Evolutionary conservation across 2,888 invertebrate genomes (phyloP).

Genomic region (Limnephilus marmoratus): DNA sequence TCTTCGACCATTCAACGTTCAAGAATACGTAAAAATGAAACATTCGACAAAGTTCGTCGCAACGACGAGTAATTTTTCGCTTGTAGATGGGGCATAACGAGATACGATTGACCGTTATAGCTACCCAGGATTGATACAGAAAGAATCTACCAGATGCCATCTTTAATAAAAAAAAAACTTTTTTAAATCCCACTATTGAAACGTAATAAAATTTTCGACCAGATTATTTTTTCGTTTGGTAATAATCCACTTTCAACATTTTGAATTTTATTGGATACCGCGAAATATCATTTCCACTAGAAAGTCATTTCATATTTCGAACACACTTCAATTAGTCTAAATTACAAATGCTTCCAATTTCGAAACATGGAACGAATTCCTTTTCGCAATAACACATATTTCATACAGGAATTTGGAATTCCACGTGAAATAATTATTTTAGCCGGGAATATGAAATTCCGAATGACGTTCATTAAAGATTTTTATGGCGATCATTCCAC

Average conservation of each 20-base stretch:
- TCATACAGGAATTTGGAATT: background rate
- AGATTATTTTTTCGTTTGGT: background rate
- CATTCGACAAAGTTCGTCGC: no score
- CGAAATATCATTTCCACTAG: background rate
- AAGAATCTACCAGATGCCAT: no score
- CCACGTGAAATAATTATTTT: background rate
- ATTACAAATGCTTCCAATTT: slow-evolving; percentile 9
- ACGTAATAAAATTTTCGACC: background rate
- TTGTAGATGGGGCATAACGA: no score
- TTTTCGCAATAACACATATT: background rate
- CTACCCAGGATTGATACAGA: no score
- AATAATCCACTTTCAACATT: background rate
- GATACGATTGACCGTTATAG: no score
- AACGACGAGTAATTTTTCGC: no score
- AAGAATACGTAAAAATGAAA: no score
- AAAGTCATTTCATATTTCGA: background rate
- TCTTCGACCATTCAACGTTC: no score
- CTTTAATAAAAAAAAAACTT: background rate
- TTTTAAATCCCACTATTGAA: background rate
- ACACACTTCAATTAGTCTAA: background rate
- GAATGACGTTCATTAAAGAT: background rate
- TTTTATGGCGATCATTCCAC: background rate
- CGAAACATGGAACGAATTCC: slow-evolving; percentile 2
- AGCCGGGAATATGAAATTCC: background rate
- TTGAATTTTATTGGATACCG: background rate